These are phyloP conservation scores for Esox lucius DNA, from an alignment of 2,797 vertebrate species.

Conservation along the genomic window DNA sequence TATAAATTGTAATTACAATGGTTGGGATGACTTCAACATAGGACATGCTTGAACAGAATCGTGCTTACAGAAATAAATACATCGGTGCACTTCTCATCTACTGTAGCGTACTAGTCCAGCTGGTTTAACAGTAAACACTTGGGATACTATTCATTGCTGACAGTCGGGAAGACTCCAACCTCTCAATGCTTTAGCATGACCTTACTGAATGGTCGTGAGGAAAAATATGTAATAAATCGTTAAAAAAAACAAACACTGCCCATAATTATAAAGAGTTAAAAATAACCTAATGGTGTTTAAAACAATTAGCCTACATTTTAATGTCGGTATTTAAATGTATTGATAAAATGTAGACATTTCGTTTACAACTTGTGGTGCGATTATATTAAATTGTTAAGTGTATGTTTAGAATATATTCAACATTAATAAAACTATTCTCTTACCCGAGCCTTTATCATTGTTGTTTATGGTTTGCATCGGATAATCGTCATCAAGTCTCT, in stretches of 20 bases:
- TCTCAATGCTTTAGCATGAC: neutral
- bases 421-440: constrained; percentile 23
- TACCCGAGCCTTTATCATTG: constrained; percentile 44
- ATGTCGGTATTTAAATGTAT: neutral
- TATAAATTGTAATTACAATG: neutral
- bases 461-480: constrained; percentile 14
- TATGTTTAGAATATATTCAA: neutral
- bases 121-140: neutral
- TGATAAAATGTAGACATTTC: neutral
- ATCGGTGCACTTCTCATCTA: neutral
- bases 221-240: neutral
- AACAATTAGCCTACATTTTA: neutral
- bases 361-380: neutral
- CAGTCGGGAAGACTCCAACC: neutral
- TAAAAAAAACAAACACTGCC: neutral
- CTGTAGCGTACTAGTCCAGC: neutral
- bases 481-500: constrained; percentile 32
- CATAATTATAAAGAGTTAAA: neutral
- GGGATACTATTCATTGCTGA: neutral
- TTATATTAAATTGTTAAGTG: neutral
- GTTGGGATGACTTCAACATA: neutral
- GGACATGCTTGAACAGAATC: neutral
- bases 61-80: neutral
- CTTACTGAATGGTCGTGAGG: neutral
- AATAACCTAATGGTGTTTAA: neutral